These are phyloP conservation scores for Campylomormyrus numenius DNA, from an alignment of 2,113 vertebrate species.

Conservation along the genomic window DNA sequence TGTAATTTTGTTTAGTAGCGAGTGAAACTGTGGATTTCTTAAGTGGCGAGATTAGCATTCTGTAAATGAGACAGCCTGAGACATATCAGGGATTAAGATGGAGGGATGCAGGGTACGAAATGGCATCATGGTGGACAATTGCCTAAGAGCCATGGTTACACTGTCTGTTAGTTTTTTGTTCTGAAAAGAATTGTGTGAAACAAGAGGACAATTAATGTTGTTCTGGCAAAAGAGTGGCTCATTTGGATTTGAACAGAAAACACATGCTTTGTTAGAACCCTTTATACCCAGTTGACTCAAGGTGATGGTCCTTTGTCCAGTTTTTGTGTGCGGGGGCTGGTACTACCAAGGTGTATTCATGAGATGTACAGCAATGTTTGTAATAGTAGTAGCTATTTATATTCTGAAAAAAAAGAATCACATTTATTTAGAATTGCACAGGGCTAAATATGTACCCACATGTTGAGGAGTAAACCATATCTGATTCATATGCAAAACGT, in stretches of 20 bases:
- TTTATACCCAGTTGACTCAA: background rate
- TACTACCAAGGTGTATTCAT: background rate
- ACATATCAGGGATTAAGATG: slow-evolving; percentile 10
- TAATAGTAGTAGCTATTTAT: background rate
- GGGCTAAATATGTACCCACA: background rate
- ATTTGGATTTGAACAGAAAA: background rate
- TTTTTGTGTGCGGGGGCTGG: background rate
- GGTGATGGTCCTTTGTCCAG: background rate
- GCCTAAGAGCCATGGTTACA: background rate
- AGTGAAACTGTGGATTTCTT: background rate
- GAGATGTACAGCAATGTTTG: background rate
- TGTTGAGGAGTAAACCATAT: background rate
- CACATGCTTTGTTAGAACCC: background rate
- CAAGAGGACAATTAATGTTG: background rate
- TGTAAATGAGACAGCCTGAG: background rate
- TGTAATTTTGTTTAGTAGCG: slow-evolving; percentile 17
- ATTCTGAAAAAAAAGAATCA: background rate
- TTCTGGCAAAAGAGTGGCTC: background rate
- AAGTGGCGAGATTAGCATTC: background rate
- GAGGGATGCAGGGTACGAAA: background rate
- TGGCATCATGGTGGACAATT: background rate
- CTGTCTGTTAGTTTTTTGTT: slow-evolving; percentile 3
- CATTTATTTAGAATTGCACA: background rate
- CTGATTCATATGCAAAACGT: background rate
- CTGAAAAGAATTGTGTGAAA: background rate